A percentile compares a stretch with the other conserved stretches of the same genome.
These are phyloP conservation scores for Gastrophryne carolinensis DNA, from an alignment of 2,797 vertebrate species.

Conservation along the genomic window DNA sequence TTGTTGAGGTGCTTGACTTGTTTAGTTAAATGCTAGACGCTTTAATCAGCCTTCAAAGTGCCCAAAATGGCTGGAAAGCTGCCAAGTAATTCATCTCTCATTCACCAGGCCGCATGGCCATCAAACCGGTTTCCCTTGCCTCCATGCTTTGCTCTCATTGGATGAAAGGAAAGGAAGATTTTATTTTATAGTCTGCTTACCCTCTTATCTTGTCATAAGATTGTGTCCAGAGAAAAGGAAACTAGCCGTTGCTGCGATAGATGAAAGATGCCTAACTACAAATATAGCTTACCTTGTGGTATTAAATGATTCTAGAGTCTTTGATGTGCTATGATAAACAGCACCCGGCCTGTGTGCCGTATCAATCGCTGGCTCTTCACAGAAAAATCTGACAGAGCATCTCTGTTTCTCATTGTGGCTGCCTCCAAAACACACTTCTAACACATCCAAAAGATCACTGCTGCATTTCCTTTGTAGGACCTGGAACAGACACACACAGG, in stretches of 20 bases:
- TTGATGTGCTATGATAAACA: slow-evolving; percentile 42
- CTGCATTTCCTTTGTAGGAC: too few relatives aligned
- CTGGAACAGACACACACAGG: too few relatives aligned
- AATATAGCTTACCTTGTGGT: slow-evolving; percentile 30
- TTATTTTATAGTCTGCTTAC: neutral
- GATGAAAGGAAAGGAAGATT: slow-evolving; percentile 12
- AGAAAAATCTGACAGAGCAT: neutral
- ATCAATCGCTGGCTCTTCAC: neutral
- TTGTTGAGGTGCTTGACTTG: slow-evolving; percentile 25
- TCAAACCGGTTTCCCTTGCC: slow-evolving; percentile 30
- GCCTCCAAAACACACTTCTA: neutral
- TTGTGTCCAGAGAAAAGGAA: neutral
- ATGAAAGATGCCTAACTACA: slow-evolving; percentile 31
- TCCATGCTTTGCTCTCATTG: slow-evolving; percentile 7
- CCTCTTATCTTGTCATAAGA: slow-evolving; percentile 11
- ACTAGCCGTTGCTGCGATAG: slow-evolving; percentile 4
- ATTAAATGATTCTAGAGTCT: slow-evolving; percentile 18
- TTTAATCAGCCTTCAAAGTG: slow-evolving; percentile 31
- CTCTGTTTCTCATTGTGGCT: slow-evolving; percentile 6
- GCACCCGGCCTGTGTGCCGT: neutral
- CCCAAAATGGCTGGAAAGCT: slow-evolving; percentile 23
- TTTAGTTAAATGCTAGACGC: slow-evolving; percentile 25
- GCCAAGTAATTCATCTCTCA: slow-evolving; percentile 21
- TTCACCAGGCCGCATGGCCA: slow-evolving; percentile 14
- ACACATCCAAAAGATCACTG: too few relatives aligned